These are phyloP conservation scores for Sebastolobus altivelis DNA, from an alignment of 2,797 vertebrate genomes.

Conservation along the genomic window DNA sequence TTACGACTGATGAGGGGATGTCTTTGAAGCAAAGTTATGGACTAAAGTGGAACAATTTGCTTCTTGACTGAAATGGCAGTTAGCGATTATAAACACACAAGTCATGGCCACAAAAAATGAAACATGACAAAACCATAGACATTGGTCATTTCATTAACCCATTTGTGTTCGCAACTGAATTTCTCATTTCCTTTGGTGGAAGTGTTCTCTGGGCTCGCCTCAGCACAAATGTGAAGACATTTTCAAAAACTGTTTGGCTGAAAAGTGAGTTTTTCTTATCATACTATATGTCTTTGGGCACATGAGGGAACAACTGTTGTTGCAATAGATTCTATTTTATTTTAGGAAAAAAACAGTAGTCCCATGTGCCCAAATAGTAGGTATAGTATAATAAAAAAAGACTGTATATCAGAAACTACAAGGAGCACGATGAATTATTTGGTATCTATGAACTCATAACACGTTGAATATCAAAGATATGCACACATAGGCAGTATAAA, in stretches of 20 bases:
- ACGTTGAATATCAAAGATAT: background rate
- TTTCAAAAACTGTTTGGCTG: no score
- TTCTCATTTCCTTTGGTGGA: background rate
- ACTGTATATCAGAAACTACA: no score
- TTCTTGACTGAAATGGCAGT: slow-evolving; percentile 27
- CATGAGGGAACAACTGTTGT: no score
- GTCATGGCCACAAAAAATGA: background rate
- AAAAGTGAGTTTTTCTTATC: no score
- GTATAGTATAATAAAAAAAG: no score
- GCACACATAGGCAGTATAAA: background rate
- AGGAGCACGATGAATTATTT: no score
- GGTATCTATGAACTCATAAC: no score
- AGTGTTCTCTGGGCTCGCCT: background rate
- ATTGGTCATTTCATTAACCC: background rate
- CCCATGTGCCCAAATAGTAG: no score
- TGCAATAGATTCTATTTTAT: no score
- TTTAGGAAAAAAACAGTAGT: no score
- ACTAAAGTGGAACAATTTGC: slow-evolving; percentile 41
- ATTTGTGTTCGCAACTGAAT: background rate
- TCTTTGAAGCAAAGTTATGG: slow-evolving; percentile 31
- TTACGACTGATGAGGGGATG: slow-evolving; percentile 59
- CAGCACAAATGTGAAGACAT: background rate
- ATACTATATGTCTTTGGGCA: no score
- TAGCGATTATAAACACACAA: slow-evolving; percentile 29
- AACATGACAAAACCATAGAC: background rate